These are phyloP conservation scores for Sebastes variabilis DNA, from an alignment of 2,797 vertebrate genomes.

Conservation along the genomic window DNA sequence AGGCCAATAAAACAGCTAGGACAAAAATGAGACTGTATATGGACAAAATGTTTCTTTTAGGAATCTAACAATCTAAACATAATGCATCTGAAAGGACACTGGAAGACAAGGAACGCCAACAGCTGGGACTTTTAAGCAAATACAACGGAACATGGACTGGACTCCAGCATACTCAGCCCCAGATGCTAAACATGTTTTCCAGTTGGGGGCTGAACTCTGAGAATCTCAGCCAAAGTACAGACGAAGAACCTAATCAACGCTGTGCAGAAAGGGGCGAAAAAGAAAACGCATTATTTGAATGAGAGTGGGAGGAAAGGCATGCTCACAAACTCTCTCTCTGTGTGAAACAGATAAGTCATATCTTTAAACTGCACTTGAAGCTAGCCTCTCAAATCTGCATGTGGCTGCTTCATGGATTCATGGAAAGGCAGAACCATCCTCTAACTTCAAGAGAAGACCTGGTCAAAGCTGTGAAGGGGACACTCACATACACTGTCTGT, in stretches of 20 bases:
- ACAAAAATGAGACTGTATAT: constrained; percentile 34
- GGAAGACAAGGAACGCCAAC: constrained; percentile 55
- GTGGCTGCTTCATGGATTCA: neutral
- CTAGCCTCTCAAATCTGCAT: neutral
- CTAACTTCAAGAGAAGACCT: constrained; percentile 5
- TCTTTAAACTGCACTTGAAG: constrained; percentile 31
- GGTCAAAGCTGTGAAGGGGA: constrained; percentile 12
- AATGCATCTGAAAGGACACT: constrained; percentile 47
- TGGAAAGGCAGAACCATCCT: neutral
- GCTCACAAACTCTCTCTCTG: constrained; percentile 22
- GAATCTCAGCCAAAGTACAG: constrained; percentile 66
- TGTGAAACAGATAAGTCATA: constrained; percentile 42
- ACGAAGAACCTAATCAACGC: constrained; percentile 52
- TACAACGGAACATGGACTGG: constrained; percentile 54
- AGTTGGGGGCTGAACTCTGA: constrained; percentile 56
- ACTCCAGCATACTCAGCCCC: constrained; percentile 47
- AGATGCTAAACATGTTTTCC: constrained; percentile 75
- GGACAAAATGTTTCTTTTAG: constrained; percentile 51
- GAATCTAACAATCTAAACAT: constrained; percentile 22
- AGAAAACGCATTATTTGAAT: constrained; percentile 48
- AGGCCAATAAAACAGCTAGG: constrained; percentile 15
- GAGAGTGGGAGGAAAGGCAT: constrained; percentile 50
- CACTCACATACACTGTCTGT: constrained; percentile 15
- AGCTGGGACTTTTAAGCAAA: constrained; percentile 61
- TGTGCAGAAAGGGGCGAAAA: constrained; percentile 38